Evolutionary conservation across 2,888 invertebrate species (phyloP).

Genomic region (Microdon myrmicae): DNA sequence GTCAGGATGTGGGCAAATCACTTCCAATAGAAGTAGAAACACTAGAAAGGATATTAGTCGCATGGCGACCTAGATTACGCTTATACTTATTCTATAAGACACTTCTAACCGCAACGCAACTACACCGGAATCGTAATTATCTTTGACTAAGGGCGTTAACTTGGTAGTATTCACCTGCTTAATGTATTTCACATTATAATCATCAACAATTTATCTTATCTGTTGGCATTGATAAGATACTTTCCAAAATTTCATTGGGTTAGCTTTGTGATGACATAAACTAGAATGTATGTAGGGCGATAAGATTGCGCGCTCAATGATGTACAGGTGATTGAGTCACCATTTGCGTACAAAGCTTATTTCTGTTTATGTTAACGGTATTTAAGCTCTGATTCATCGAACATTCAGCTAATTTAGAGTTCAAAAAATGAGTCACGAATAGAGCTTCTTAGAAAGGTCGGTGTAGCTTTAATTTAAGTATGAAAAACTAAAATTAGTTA

Average conservation of each 20-base stretch:
- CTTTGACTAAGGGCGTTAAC: constrained; percentile 49
- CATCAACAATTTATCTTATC: constrained; percentile 45
- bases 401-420: constrained; percentile 24
- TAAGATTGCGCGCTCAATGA: constrained; percentile 16
- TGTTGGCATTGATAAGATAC: constrained; percentile 24
- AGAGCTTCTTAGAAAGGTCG: too few species aligned
- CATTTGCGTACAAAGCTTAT: background rate
- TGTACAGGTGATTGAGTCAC: background rate
- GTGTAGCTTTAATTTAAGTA: too few species aligned
- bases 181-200: constrained; percentile 21
- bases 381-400: constrained; percentile 37
- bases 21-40: too few species aligned
- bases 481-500: too few species aligned
- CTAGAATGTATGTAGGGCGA: constrained; percentile 3
- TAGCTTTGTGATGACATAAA: constrained; percentile 15
- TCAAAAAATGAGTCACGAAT: too few species aligned
- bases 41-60: too few species aligned
- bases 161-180: constrained; percentile 36
- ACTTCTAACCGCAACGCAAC: too few species aligned
- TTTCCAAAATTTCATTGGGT: constrained; percentile 15
- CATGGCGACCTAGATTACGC: constrained; percentile 47
- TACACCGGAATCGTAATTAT: too few species aligned
- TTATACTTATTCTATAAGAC: too few species aligned
- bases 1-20: too few species aligned
- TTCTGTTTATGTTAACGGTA: too few species aligned